Conservation (phyloP, 1,140 invertebrate genomes). For the Drosophila nannoptera region DNA sequence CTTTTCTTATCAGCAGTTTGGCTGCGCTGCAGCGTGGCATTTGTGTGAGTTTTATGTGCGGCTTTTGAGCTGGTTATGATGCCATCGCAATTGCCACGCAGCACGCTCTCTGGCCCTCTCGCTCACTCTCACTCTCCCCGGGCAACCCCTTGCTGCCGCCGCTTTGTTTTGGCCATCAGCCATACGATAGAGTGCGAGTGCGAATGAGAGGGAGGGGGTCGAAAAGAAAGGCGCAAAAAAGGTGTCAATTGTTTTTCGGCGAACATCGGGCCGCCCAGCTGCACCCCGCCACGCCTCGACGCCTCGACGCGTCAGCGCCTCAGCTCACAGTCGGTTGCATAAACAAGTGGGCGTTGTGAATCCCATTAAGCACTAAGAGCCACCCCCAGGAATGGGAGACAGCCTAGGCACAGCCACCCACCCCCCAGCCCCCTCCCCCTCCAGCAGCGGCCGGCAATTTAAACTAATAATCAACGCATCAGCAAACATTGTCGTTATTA, state of each 20-base stretch:
- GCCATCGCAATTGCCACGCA: conserved; percentile 54
- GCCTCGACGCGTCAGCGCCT: conserved; percentile 59
- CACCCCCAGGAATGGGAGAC: conserved; percentile 21
- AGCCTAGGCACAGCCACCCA: conserved; percentile 19
- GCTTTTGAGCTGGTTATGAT: conserved; percentile 74
- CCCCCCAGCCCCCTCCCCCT: conserved; percentile 17
- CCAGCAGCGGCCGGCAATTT: conserved; percentile 61
- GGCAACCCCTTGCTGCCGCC: conserved; percentile 4
- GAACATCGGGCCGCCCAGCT: not conserved
- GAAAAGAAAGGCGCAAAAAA: conserved; percentile 14
- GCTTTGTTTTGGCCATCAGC: conserved; percentile 54
- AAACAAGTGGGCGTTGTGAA: conserved; percentile 78
- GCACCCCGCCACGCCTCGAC: conserved; percentile 11
- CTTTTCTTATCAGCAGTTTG: conserved; percentile 70
- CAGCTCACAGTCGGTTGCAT: conserved; percentile 70
- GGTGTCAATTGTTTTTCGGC: conserved; percentile 65
- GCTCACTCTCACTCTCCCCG: not conserved
- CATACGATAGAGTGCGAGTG: too few relatives aligned
- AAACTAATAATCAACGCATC: conserved; percentile 79
- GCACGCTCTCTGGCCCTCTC: not conserved
- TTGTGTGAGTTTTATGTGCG: conserved; percentile 74
- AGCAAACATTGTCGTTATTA: conserved; percentile 78
- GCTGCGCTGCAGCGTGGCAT: conserved; percentile 72
- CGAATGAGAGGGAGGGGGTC: too few relatives aligned
- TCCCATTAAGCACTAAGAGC: conserved; percentile 65